Evolutionary conservation across 1,140 invertebrate species (phyloP), one percentile per base, ranked within the genome.

Genomic region (Solenopsis fugax): DNA sequence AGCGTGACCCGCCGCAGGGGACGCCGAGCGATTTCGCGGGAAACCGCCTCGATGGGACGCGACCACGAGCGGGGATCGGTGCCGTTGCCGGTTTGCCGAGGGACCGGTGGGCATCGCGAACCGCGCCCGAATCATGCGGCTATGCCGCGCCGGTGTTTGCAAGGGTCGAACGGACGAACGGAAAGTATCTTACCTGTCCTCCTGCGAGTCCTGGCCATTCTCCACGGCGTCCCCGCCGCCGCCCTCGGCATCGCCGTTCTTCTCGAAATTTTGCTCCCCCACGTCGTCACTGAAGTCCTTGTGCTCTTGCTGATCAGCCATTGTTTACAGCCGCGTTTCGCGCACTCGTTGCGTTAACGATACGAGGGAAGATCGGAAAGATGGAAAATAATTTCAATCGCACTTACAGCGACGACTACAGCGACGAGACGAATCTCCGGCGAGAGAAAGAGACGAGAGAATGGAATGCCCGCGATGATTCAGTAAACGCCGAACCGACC

Each of bases 201-300:
- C 95, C 69, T 95, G 94, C 5, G 93, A 93, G 24, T 95, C 95
- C 88, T 94, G 94, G 86, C 94, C 94, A 86, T 95, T 95, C 81
- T 95, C 93, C 41, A 93, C 92, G 88, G 94, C 93, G 91, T 95
- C 95, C 65, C 93, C 93, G 67, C 80, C 80, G 41, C 80, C 94
- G 76, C 91, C 92, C 64, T 94, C 94, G 41, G 93, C 92, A n/a
- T 95, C 94, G 34, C 94, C 95, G 90, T 95, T 95, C 91, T 95
- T 94, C 84, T 95, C 95, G 73, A 94, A 95, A 73, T 91, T 95
- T 86, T 95, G 94, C 77, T 95, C 95, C 56, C 93, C 93, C 50
- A 95, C 88, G 85, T 95, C 95, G 82, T 95, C 95, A 92, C 94
- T 95, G 93, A 95, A 95, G 85, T 95, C 95, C 91, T 95, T 95